Evolutionary conservation across 2,113 vertebrate species (phyloP), one percentile per base, ranked within the genome.

Genomic region (Crocuta crocuta): DNA sequence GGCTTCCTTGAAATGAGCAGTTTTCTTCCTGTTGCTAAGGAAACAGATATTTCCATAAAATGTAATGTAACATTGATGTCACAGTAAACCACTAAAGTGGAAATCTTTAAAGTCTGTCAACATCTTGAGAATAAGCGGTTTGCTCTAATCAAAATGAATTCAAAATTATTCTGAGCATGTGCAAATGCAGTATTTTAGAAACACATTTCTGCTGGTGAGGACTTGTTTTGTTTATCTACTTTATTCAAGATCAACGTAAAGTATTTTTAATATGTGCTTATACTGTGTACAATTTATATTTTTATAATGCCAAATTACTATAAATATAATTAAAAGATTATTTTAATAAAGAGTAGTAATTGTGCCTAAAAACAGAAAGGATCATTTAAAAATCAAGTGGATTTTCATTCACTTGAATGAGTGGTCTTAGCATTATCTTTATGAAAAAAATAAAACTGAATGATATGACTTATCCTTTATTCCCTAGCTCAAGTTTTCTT

Each of bases 71-170:
- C 97, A 98, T 96, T 98, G 96, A 98, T 98, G 98, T 98, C 96
- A 97, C 65, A 98, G 97, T 96, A 98, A 99, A 98, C 92, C 96
- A 97, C 90, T 97, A 98, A 98, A 98, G 97, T 98, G 96, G 96
- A 98, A 99, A 98, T 97, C 95, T 98, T 98, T 98, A 98, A 98
- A 91, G 35, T 97, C 97, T 98, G 94, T 97, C 97, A 98, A 95
- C 89, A 97, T 98, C 98, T 98, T 97, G 97, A 98, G 97, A 98
- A 48, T 97, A 98, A 98, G 95, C 33, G 24, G 93, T 97, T 98
- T 97, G 33, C 93, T 98, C 91, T 98, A 98, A 98, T 99, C 97
- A 99, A 98, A 99, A 98, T 98, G 98, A 98, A 98, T 97, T 98
- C 95, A 97, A 97, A 98, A 98, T 98, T 98, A 99, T 98, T 98